Conservation (phyloP, 1,140 invertebrate species). For the Psilanteris sp. region DNA sequence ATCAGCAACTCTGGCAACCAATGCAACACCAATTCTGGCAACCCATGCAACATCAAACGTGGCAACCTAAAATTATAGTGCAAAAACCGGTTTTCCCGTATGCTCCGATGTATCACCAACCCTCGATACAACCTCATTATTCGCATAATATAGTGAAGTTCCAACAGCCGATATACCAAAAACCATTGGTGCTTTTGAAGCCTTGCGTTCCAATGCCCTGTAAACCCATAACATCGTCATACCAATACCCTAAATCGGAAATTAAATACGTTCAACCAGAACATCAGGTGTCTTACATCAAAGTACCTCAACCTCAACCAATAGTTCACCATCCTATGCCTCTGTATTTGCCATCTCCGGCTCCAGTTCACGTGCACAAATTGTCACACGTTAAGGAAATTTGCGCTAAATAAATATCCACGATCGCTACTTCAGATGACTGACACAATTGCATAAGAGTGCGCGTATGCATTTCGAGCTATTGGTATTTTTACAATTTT, state of each 20-base stretch:
- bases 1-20: slow-evolving; percentile 12
- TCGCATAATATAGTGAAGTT: slow-evolving; percentile 21
- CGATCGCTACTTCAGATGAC: slow-evolving; percentile 25
- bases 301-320: slow-evolving; percentile 41
- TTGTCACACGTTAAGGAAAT: slow-evolving; percentile 50
- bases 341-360: slow-evolving; percentile 19
- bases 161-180: slow-evolving; percentile 50
- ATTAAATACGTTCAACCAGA: slow-evolving; percentile 65
- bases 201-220: slow-evolving; percentile 38
- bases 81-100: slow-evolving; percentile 66
- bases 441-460: no score
- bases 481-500: no score
- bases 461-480: no score
- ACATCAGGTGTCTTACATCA: slow-evolving; percentile 39
- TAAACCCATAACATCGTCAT: slow-evolving; percentile 48
- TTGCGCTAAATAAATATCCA: slow-evolving; percentile 49
- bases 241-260: slow-evolving; percentile 55
- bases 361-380: slow-evolving; percentile 32
- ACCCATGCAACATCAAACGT: slow-evolving; percentile 4
- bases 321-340: slow-evolving; percentile 40
- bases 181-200: slow-evolving; percentile 44
- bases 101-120: slow-evolving; percentile 62
- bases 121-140: slow-evolving; percentile 18
- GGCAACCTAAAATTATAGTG: slow-evolving; percentile 59
- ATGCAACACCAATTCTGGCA: slow-evolving; percentile 41